phyloP scores from a whole-genome alignment of 37 sponge, comb jelly and placozoan species.

The Haliclona indistincta region DNA sequence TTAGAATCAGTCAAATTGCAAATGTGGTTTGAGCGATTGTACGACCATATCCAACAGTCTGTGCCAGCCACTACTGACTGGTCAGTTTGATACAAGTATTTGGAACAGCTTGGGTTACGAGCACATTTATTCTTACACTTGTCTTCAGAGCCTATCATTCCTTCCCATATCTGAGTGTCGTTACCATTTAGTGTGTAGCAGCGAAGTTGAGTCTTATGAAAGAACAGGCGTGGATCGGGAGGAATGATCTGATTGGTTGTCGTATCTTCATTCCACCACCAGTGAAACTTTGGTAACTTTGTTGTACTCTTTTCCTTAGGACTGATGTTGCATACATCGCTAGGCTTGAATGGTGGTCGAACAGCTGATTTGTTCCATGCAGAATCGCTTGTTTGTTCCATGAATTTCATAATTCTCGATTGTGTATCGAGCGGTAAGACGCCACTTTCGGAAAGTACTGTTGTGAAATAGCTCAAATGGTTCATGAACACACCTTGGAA shows the following conservation, averaged over 20 bases:
- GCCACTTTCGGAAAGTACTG: slow-evolving; percentile 24
- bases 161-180: slow-evolving; percentile 28
- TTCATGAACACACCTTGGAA: slow-evolving; percentile 49
- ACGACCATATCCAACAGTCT: slow-evolving; percentile 44
- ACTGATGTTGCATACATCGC: slow-evolving; percentile 26
- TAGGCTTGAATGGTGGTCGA: slow-evolving; percentile 37
- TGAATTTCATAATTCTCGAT: slow-evolving; percentile 6
- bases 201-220: slow-evolving; percentile 11
- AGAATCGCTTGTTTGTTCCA: slow-evolving; percentile 29
- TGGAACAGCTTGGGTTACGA: slow-evolving; percentile 14
- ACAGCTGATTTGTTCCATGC: slow-evolving; percentile 40
- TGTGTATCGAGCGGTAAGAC: slow-evolving; percentile 8
- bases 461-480: slow-evolving; percentile 42
- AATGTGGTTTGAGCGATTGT: slow-evolving; percentile 32
- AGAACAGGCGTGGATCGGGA: slow-evolving; percentile 39
- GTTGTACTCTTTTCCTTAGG: background rate
- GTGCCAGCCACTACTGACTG: background rate
- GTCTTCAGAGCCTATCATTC: slow-evolving; percentile 12
- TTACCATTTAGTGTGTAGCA: background rate
- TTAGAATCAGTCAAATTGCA: slow-evolving; percentile 11
- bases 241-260: slow-evolving; percentile 16
- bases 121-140: slow-evolving; percentile 22
- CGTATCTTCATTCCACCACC: slow-evolving; percentile 43
- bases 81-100: slow-evolving; percentile 24
- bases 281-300: slow-evolving; percentile 50